Conservation (phyloP, 2,113 vertebrate species). For the Anarrhichthys ocellatus region DNA sequence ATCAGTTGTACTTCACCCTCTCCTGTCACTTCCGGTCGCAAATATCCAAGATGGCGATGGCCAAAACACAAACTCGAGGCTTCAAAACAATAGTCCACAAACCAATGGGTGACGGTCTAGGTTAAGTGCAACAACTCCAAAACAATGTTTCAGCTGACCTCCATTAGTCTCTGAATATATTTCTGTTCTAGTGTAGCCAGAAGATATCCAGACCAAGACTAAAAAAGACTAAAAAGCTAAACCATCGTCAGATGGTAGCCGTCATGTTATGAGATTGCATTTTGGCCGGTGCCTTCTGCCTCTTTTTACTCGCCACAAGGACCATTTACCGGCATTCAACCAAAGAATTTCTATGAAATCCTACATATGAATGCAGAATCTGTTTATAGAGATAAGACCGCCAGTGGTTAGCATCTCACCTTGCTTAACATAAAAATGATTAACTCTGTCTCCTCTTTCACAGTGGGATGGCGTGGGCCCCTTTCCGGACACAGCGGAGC, state of each 20-base stretch:
- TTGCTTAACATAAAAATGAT: not conserved
- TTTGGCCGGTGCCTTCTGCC: not conserved
- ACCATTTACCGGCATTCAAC: not conserved
- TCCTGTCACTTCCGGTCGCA: not conserved
- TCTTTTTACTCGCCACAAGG: not conserved
- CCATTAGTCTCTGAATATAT: not conserved
- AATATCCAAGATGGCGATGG: not conserved
- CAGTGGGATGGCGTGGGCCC: conserved; percentile 99
- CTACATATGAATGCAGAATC: not conserved
- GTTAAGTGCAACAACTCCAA: not conserved
- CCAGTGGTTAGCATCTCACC: not conserved
- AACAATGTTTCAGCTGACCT: not conserved
- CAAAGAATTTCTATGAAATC: not conserved
- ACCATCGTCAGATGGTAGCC: not conserved
- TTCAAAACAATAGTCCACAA: not conserved
- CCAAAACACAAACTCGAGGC: not conserved
- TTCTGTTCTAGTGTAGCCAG: no score
- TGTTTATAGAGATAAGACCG: not conserved
- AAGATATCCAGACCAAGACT: not conserved
- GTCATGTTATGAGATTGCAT: not conserved
- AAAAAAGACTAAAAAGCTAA: no score
- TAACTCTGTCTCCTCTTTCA: conserved; percentile 19
- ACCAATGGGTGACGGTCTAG: not conserved
- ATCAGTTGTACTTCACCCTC: not conserved
- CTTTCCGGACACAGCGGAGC: conserved; percentile 94